These are phyloP conservation scores for Eucidaris tribuloides DNA, from an alignment of 35 echinoderm and acorn worm genomes.

Conservation along the genomic window DNA sequence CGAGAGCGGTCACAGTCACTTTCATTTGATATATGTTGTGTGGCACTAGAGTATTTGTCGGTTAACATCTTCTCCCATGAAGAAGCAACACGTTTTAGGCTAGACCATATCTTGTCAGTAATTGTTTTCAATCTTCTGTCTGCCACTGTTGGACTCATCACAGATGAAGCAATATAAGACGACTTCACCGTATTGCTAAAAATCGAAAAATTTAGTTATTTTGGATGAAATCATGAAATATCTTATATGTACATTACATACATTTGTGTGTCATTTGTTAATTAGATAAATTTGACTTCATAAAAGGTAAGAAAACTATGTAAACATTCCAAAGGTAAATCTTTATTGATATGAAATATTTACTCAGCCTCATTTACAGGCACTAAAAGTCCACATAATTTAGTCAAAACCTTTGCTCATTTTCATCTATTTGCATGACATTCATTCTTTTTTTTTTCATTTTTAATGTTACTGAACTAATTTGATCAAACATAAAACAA, in stretches of 20 bases:
- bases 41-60: not conserved
- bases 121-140: not conserved
- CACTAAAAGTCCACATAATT: not conserved
- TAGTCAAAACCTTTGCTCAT: not conserved
- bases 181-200: not conserved
- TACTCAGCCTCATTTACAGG: not conserved
- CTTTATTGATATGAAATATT: not conserved
- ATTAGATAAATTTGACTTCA: not conserved
- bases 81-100: not conserved
- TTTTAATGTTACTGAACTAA: not conserved
- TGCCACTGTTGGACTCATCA: not conserved
- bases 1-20: not conserved
- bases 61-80: not conserved
- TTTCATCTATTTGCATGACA: too few relatives aligned
- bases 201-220: not conserved
- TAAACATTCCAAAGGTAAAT: too few relatives aligned
- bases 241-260: too few relatives aligned
- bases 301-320: too few relatives aligned
- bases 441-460: too few relatives aligned
- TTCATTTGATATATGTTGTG: not conserved
- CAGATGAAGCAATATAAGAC: not conserved
- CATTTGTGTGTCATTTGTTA: too few relatives aligned
- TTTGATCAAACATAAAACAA: not conserved
- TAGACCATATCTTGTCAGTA: not conserved
- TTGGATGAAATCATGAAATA: too few relatives aligned